Evolutionary conservation across 2,888 invertebrate genomes (phyloP).

Genomic region (Epinotia demarniana): DNA sequence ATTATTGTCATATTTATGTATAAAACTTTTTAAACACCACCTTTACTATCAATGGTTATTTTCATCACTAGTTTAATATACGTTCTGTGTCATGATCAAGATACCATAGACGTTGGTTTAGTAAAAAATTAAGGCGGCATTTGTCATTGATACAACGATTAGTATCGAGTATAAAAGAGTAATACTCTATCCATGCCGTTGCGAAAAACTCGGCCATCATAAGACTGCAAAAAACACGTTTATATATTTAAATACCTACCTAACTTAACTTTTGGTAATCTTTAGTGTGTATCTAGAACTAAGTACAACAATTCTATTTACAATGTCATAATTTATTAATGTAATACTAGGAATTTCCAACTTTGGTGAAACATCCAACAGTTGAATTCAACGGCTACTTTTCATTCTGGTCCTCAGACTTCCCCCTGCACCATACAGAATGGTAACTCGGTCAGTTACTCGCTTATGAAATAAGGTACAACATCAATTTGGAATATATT

Average conservation of each 20-base stretch:
- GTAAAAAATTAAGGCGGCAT: background rate
- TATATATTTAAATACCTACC: background rate
- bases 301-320: conserved; percentile 27
- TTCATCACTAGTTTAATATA: conserved; percentile 5
- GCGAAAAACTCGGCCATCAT: background rate
- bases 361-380: conserved; percentile 48
- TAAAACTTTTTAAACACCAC: conserved; percentile 5
- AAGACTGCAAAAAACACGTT: background rate
- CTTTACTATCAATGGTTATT: conserved; percentile 22
- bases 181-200: background rate
- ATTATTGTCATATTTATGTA: conserved; percentile 60
- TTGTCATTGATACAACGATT: conserved; percentile 4
- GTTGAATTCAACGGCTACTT: conserved; percentile 22
- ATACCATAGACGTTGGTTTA: background rate
- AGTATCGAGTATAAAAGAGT: background rate
- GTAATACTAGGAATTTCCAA: conserved; percentile 53
- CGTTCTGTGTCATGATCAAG: conserved; percentile 1
- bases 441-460: background rate
- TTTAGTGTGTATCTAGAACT: conserved; percentile 7
- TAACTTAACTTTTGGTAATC: conserved; percentile 16
- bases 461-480: background rate
- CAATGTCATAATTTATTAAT: conserved; percentile 45
- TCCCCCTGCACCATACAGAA: background rate
- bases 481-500: conserved; percentile 5
- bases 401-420: conserved; percentile 1